phyloP scores from a whole-genome alignment of 2,888 invertebrate species.

The Oscheius sp. region DNA sequence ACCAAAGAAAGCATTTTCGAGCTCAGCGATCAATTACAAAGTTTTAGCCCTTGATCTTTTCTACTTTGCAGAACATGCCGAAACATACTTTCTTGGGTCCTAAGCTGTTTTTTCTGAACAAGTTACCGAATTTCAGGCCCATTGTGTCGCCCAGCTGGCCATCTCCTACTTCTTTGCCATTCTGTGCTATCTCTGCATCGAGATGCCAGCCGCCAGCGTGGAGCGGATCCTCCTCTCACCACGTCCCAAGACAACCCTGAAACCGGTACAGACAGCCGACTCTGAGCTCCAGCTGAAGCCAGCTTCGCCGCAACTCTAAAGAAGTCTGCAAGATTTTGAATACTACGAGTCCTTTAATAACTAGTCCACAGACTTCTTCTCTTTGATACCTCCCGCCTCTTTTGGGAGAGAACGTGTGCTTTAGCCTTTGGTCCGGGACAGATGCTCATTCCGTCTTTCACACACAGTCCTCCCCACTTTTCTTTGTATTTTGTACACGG shows the following conservation, averaged over 20 bases:
- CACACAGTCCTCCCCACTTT: background rate
- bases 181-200: constrained; percentile 66
- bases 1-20: too few relatives aligned
- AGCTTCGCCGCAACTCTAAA: constrained; percentile 27
- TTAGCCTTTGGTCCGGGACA: constrained; percentile 14
- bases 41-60: too few relatives aligned
- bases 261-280: constrained; percentile 63
- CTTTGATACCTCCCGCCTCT: background rate
- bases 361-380: constrained; percentile 16
- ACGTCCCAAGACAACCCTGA: constrained; percentile 57
- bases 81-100: too few relatives aligned
- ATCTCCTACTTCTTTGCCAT: constrained; percentile 66
- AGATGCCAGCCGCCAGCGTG: constrained; percentile 71
- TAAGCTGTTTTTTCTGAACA: too few relatives aligned
- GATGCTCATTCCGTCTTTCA: constrained; percentile 37
- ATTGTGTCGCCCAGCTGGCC: constrained; percentile 68
- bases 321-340: background rate
- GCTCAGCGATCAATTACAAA: too few relatives aligned
- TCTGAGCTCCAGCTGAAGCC: constrained; percentile 67
- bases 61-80: too few relatives aligned
- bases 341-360: constrained; percentile 29
- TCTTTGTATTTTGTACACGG: too few relatives aligned
- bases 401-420: constrained; percentile 10
- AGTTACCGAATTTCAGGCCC: constrained; percentile 35
- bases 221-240: constrained; percentile 64